These are phyloP conservation scores for Hyperoplus lanceolatus DNA, from an alignment of 2,797 vertebrate genomes.

Conservation along the genomic window DNA sequence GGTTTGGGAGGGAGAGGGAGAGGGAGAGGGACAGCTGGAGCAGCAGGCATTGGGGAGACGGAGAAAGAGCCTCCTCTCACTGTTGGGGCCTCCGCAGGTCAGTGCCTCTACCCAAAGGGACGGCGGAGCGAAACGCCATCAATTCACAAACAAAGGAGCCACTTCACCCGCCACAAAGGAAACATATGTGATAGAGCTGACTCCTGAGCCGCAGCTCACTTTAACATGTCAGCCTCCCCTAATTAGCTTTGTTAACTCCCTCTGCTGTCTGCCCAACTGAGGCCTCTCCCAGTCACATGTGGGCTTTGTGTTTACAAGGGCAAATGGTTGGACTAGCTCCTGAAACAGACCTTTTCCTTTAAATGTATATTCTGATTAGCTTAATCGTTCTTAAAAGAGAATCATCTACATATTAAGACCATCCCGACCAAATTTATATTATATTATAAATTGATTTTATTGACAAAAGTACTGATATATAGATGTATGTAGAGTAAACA, in stretches of 20 bases:
- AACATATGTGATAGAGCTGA: conserved; percentile 88
- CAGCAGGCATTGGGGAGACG: conserved; percentile 79
- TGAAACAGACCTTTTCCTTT: conserved; percentile 58
- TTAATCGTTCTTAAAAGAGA: conserved; percentile 63
- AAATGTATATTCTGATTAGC: conserved; percentile 41
- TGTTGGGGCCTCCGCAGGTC: conserved; percentile 88
- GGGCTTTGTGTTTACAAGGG: conserved; percentile 81
- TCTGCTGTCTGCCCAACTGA: conserved; percentile 86
- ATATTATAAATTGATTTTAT: conserved; percentile 61
- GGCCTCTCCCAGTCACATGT: conserved; percentile 79
- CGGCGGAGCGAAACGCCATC: conserved; percentile 88
- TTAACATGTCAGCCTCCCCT: conserved; percentile 88
- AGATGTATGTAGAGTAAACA: conserved; percentile 65
- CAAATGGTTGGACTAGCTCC: conserved; percentile 74
- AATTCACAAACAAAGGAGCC: conserved; percentile 91
- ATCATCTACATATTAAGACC: conserved; percentile 41
- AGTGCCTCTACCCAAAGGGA: conserved; percentile 88
- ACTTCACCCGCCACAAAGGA: conserved; percentile 86
- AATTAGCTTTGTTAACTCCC: conserved; percentile 89
- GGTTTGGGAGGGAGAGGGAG: conserved; percentile 74
- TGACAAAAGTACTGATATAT: conserved; percentile 73
- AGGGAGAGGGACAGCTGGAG: conserved; percentile 81
- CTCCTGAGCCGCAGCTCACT: conserved; percentile 84
- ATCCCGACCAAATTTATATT: conserved; percentile 33
- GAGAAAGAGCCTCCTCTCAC: conserved; percentile 81